Base-by-base conservation (phyloP, 2,888 invertebrate genomes). In the Crepidodera aurea region DNA sequence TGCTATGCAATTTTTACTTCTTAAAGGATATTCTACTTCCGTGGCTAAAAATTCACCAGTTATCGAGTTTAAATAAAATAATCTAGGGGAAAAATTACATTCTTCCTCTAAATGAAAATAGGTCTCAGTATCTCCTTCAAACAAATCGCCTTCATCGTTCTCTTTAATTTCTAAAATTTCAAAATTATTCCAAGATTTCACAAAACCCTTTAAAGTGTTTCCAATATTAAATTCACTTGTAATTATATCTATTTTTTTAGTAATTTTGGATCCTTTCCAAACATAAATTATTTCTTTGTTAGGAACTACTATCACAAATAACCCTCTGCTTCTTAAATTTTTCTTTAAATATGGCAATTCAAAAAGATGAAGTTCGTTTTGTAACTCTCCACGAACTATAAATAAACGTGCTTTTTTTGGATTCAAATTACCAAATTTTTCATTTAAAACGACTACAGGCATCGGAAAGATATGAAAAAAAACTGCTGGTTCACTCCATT, bases 401-500 rank as follows among this genome's bases (percentile, higher is more conserved):
- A 72, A 70, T 22, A 75, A 64, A 54, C 67, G 71, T 6, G 65
- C 61, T 10, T 8, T 19, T 25, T 50, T 50, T 10, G 46, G 16
- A 55, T 69, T 60, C 55, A 71, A 70, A 7, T 37, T 15, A 13
- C 51, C 42, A 51, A 65, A 59, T 40, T 61, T 58, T 27, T 69
- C 69, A 48, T 29, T 37, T 22, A 71, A 65, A 7, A 70, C 67
- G 19, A 71, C n/a, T 19, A 73, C 44, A 16, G 50, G 32, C 39
- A 55, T 62, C 12, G 60, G 50, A 64, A 74, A 72, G 15, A 71
- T 50, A 16, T 70, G 69, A 18, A 74, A 71, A 55, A 74, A 75
- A 39, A 69, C 51, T 34, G 71, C 65, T 22, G 73, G 71, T 62
- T 75, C 75, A 54, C 72, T 70, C 73, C 74, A 75, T 32, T 75